Conservation (phyloP, 2,797 vertebrate species). For the Taenioides sp. region DNA sequence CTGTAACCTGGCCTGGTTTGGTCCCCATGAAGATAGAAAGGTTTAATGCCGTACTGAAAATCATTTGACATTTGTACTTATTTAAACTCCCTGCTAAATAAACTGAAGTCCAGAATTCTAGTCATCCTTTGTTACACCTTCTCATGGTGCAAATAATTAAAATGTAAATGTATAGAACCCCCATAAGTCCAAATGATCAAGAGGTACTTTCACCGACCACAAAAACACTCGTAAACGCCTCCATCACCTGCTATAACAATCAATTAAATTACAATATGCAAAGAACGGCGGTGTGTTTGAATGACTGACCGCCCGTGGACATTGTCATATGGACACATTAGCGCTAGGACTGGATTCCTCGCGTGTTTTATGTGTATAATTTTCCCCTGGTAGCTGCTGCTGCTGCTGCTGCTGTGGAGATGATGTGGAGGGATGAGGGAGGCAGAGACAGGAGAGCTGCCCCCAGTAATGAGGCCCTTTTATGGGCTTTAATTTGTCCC, state of each 20-base stretch:
- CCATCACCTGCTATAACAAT: constrained; percentile 70
- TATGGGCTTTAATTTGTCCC: constrained; percentile 81
- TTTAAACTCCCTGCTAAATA: too few species aligned
- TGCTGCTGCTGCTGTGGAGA: constrained; percentile 54
- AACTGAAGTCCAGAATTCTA: background rate
- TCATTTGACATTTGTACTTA: too few species aligned
- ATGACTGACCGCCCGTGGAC: constrained; percentile 72
- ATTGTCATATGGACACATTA: constrained; percentile 76
- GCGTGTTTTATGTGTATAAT: constrained; percentile 66
- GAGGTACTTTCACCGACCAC: constrained; percentile 48
- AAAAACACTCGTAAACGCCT: constrained; percentile 61
- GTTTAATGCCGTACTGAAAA: too few species aligned
- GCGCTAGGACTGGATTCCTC: constrained; percentile 63
- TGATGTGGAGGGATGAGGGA: constrained; percentile 71
- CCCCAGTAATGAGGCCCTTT: constrained; percentile 80
- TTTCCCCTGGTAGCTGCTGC: constrained; percentile 53
- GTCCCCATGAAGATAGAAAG: too few species aligned
- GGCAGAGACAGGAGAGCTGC: constrained; percentile 71
- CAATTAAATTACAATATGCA: constrained; percentile 72
- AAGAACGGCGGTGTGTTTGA: constrained; percentile 52
- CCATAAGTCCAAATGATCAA: constrained; percentile 57
- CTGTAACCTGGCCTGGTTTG: too few species aligned
- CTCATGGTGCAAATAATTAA: constrained; percentile 54
- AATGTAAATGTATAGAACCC: constrained; percentile 55
- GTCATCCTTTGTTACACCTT: constrained; percentile 39